Conservation (phyloP, 2,113 vertebrate species). For the Equus quagga region DNA sequence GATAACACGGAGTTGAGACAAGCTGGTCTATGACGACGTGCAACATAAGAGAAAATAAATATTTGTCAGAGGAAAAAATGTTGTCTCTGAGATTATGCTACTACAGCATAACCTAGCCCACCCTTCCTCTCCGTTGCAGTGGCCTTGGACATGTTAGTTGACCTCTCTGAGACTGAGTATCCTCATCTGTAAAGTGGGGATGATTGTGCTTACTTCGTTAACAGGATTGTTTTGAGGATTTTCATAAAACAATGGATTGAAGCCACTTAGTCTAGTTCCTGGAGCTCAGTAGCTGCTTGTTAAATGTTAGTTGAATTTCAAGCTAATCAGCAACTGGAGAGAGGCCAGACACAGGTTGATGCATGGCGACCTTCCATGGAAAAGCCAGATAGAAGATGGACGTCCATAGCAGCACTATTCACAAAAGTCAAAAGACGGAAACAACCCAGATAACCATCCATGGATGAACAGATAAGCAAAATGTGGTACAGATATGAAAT, state of each 20-base stretch:
- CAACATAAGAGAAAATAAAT: neutral
- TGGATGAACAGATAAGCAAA: neutral
- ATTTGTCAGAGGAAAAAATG: neutral
- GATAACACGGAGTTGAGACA: neutral
- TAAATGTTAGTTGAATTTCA: neutral
- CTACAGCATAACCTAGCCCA: neutral
- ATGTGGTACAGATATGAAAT: neutral
- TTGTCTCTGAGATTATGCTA: neutral
- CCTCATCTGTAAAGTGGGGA: neutral
- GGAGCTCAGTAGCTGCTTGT: neutral
- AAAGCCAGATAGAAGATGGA: neutral
- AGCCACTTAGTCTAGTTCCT: neutral
- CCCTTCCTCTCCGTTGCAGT: neutral
- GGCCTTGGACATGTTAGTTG: neutral
- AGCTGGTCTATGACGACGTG: neutral
- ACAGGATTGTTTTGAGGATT: neutral
- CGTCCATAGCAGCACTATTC: neutral
- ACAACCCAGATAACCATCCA: neutral
- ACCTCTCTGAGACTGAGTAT: neutral
- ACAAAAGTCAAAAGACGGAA: neutral
- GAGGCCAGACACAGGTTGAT: neutral
- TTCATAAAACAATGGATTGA: neutral
- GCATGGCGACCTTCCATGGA: neutral
- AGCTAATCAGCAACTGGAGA: neutral
- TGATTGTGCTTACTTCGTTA: neutral